phyloP scores from a whole-genome alignment of 2,888 invertebrate species.

The Cybosia mesomella region DNA sequence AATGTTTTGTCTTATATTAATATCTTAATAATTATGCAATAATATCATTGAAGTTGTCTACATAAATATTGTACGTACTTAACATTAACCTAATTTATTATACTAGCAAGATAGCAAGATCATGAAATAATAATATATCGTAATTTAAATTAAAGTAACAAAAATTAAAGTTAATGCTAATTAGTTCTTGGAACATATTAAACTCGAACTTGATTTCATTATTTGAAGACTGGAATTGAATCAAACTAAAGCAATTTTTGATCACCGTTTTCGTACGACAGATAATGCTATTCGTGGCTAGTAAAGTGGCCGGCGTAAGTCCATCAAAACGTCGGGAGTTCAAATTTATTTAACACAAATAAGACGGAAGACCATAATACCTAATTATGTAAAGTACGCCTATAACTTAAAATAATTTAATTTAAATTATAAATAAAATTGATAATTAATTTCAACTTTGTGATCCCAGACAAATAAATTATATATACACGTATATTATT shows the following conservation, averaged over 20 bases:
- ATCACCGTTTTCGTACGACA: no score
- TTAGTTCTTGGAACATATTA: background rate
- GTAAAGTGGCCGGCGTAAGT: no score
- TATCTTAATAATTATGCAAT: background rate
- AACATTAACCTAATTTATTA: background rate
- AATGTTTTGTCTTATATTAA: background rate
- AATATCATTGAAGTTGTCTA: background rate
- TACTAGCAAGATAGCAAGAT: background rate
- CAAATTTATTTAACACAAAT: no score
- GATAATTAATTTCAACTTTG: background rate
- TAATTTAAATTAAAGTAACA: background rate
- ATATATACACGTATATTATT: background rate
- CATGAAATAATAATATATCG: background rate
- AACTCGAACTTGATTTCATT: background rate
- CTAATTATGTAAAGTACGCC: background rate
- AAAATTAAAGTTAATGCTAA: background rate
- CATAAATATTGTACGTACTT: background rate
- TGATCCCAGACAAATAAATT: background rate
- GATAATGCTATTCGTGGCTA: no score
- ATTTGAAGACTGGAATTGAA: background rate
- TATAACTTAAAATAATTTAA: background rate
- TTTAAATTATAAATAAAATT: background rate
- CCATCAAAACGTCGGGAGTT: no score
- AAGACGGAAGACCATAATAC: no score
- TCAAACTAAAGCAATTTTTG: background rate